A percentile compares a stretch with the other conserved stretches of the same genome.
phyloP scores from a whole-genome alignment of 1,140 invertebrate genomes.

The Colletes gigas region DNA sequence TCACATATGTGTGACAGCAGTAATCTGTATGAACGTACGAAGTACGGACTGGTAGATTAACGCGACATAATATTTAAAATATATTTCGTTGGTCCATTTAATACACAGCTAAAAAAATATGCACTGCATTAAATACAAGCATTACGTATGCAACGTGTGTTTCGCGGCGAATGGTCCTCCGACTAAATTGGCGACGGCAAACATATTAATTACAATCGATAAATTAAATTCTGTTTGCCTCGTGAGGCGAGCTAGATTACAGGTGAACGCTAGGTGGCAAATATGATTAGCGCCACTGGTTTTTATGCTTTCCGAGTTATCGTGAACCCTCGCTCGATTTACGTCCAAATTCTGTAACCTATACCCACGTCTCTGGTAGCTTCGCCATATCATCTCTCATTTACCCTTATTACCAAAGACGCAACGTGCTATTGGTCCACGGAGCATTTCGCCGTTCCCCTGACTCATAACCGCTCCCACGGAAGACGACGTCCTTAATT shows the following conservation, averaged over 20 bases:
- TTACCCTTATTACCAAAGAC: conserved; percentile 56
- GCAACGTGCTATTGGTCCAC: conserved; percentile 35
- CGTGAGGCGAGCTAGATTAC: not conserved
- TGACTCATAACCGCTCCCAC: conserved; percentile 64
- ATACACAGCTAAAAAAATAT: no score
- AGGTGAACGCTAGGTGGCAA: no score
- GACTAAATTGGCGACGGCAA: no score
- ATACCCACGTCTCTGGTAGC: conserved; percentile 11
- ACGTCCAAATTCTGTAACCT: conserved; percentile 25
- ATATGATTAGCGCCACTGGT: not conserved
- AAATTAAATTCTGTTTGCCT: not conserved
- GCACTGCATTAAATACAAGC: no score
- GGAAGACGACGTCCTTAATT: conserved; percentile 66
- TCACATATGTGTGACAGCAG: no score
- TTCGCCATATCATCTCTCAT: conserved; percentile 54
- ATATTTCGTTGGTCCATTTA: no score
- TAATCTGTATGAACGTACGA: no score
- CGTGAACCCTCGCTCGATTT: conserved; percentile 25
- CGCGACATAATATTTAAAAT: no score
- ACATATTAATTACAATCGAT: no score
- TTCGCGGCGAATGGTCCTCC: no score
- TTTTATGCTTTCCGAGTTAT: conserved; percentile 28
- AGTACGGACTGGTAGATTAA: no score
- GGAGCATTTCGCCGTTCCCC: conserved; percentile 50
- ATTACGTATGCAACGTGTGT: no score